A percentile compares a stretch with the other conserved stretches of the same genome.
phyloP scores from a whole-genome alignment of 2,888 invertebrate genomes.

The Cosmorhoe ocellata region DNA sequence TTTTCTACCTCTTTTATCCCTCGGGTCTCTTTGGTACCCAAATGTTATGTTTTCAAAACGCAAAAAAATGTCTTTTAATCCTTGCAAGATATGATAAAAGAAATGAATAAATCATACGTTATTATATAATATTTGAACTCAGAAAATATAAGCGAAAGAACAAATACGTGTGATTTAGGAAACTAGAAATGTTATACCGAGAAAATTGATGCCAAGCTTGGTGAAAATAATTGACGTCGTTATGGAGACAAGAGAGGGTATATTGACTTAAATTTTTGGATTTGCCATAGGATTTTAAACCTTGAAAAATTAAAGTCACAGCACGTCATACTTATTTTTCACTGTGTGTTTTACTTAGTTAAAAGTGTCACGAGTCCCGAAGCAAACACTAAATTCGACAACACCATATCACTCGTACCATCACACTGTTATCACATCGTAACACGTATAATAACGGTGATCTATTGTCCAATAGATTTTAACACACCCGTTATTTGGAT shows the following conservation, averaged over 20 bases:
- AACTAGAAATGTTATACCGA: not conserved
- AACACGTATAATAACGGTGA: constrained; percentile 28
- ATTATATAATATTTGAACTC: too few relatives aligned
- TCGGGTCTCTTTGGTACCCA: too few relatives aligned
- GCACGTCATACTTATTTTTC: too few relatives aligned
- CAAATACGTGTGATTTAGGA: not conserved
- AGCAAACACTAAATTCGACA: constrained; percentile 1
- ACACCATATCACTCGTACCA: constrained; percentile 6
- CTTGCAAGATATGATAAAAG: too few relatives aligned
- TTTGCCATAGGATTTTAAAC: constrained; percentile 2
- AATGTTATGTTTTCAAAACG: too few relatives aligned
- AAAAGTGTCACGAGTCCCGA: not conserved
- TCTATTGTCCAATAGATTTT: constrained; percentile 36
- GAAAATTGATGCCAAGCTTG: constrained; percentile 22
- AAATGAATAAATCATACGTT: too few relatives aligned
- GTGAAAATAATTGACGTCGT: constrained; percentile 25
- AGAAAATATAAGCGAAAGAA: not conserved
- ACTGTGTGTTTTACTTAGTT: too few relatives aligned
- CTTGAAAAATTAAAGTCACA: not conserved
- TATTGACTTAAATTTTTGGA: constrained; percentile 16
- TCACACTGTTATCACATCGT: constrained; percentile 28
- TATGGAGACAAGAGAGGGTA: constrained; percentile 16
- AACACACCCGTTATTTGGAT: constrained; percentile 38
- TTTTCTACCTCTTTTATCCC: too few relatives aligned
- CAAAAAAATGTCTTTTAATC: too few relatives aligned